Base-by-base conservation (phyloP, 2,797 vertebrate genomes). In the Neosilurus mollespiculum region DNA sequence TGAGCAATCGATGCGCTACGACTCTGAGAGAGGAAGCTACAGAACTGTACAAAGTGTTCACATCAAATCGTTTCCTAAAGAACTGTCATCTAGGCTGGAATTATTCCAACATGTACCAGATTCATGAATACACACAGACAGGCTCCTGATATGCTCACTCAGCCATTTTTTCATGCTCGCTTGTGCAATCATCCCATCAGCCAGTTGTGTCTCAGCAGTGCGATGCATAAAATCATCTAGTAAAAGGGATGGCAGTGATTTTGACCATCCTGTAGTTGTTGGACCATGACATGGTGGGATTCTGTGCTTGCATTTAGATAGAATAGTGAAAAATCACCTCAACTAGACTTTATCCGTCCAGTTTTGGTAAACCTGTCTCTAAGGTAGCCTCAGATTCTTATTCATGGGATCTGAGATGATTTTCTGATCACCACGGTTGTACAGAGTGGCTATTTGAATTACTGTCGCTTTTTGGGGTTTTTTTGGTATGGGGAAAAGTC, bases 1-100 rank as follows among this genome's bases (percentile, higher is more conserved):
- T 82, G 64, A 75, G 18, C 65, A 65, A 81, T 84, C 80, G 64
- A 83, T 81, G 69, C 1, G 11, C 58, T 58, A 59, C 22, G 77
- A 81, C 59, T 81, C 76, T 65, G 22, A 83, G 18, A 71, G 51
- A 61, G 78, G 37, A 9, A 58, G 53, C 65, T 34, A 69, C 12
- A n/a, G 22, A 62, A 24, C 76, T 51, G 37, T 51, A 58, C 37
- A n/a, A 77, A 77, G 20, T 78, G 56, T 61, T 61, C 12, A 37
- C 58, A 43, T 62, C 58, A 24, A 59, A 59, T n/a, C 22, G 26
- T 58, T 37, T 20, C 24, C n/a, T 34, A 4, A 54, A 58, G 26
- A 20, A 34, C 22, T 15, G 22, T 58, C 6, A 18, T 16, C 24
- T 56, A 30, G 20, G 18, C 26, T 34, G 72, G 54, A 34, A 14